phyloP scores from a whole-genome alignment of 2,797 vertebrate species.

The Sebastes matsubarae region DNA sequence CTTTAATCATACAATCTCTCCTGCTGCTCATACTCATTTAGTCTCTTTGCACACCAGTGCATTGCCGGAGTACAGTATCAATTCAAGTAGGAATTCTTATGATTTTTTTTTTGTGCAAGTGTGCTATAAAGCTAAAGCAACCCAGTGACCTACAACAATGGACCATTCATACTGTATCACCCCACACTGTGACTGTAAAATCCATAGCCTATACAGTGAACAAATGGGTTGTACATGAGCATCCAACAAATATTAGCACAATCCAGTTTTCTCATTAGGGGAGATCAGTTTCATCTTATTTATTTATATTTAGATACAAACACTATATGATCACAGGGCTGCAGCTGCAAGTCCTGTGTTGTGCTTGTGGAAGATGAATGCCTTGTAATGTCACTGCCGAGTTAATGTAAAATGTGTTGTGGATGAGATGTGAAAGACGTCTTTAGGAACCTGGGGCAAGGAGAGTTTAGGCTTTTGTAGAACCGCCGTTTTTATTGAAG shows the following conservation, averaged over 20 bases:
- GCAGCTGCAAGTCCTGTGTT: background rate
- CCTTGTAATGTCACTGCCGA: background rate
- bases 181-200: background rate
- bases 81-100: background rate
- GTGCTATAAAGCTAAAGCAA: background rate
- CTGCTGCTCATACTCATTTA: slow-evolving; percentile 7
- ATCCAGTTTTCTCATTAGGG: background rate
- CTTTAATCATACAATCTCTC: slow-evolving; percentile 5
- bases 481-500: background rate
- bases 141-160: background rate
- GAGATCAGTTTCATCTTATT: background rate
- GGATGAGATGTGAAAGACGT: background rate
- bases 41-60: background rate
- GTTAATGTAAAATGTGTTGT: background rate
- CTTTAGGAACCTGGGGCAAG: background rate
- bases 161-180: background rate
- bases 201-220: background rate
- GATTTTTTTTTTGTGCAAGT: too few relatives aligned
- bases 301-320: background rate
- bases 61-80: background rate
- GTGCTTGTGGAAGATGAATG: background rate
- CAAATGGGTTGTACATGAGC: background rate
- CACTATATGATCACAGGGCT: background rate
- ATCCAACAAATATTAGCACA: background rate
- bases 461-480: background rate